Evolutionary conservation across 1,140 invertebrate species (phyloP).

Genomic region (Goniozus legneri): DNA sequence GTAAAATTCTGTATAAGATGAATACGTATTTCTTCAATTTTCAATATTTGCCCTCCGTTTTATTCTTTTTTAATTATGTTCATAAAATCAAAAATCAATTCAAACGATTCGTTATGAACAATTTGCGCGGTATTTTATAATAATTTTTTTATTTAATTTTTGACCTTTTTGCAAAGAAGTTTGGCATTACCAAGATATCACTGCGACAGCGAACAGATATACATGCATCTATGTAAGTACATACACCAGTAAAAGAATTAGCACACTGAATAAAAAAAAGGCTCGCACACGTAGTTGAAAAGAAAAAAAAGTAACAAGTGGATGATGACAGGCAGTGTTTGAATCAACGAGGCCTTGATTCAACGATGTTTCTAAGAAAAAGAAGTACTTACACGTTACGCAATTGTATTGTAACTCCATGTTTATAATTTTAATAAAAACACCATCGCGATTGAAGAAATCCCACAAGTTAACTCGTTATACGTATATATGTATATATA

Average conservation of each 20-base stretch:
- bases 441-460: constrained; percentile 31
- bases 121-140: too few relatives aligned
- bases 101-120: too few relatives aligned
- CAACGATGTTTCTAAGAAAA: constrained; percentile 37
- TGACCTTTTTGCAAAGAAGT: too few relatives aligned
- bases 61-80: too few relatives aligned
- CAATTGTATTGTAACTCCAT: constrained; percentile 35
- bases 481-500: background rate
- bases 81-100: too few relatives aligned
- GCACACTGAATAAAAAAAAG: constrained; percentile 13
- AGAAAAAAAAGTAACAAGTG: background rate
- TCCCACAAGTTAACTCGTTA: background rate
- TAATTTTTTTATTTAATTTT: too few relatives aligned
- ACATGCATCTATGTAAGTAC: constrained; percentile 23
- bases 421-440: constrained; percentile 44
- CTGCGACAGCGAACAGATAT: constrained; percentile 12
- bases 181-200: background rate
- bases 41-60: too few relatives aligned
- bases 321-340: constrained; percentile 20
- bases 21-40: too few relatives aligned
- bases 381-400: constrained; percentile 28
- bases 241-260: constrained; percentile 22
- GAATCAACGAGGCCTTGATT: constrained; percentile 42
- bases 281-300: constrained; percentile 23
- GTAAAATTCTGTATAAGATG: too few relatives aligned